These are phyloP conservation scores for Cataglyphis hispanica DNA, from an alignment of 1,140 invertebrate species.

Conservation along the genomic window DNA sequence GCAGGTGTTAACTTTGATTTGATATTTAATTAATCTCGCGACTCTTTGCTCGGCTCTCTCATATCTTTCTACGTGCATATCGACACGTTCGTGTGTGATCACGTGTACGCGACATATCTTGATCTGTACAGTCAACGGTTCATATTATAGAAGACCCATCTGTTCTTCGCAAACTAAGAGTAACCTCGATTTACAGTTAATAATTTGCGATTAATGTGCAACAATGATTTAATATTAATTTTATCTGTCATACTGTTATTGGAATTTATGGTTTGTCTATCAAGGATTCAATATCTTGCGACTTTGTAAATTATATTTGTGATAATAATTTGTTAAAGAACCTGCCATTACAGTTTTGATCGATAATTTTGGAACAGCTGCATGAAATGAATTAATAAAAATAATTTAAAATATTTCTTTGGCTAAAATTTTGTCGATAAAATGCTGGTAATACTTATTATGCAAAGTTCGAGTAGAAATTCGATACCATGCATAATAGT, in stretches of 20 bases:
- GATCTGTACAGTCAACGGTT: conserved; percentile 15
- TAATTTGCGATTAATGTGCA: conserved; percentile 29
- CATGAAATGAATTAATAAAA: neutral
- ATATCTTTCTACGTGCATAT: neutral
- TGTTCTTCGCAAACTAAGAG: neutral
- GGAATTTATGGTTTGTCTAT: conserved; percentile 60
- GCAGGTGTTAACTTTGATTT: conserved; percentile 12
- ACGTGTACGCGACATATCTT: conserved; percentile 6
- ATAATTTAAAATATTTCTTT: neutral
- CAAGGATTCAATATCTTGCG: conserved; percentile 16
- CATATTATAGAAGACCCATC: neutral
- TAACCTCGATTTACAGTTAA: conserved; percentile 11
- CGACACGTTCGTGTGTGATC: neutral
- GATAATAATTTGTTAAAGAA: neutral
- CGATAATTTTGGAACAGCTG: neutral
- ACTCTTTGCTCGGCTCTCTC: neutral
- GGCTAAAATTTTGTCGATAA: neutral
- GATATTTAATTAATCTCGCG: conserved; percentile 34
- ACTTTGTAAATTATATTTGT: neutral
- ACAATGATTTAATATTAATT: neutral
- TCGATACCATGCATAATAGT: neutral
- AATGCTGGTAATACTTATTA: conserved; percentile 23
- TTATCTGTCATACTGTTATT: conserved; percentile 3
- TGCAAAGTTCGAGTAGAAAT: neutral
- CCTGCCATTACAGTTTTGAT: neutral